A percentile compares a stretch with the other conserved stretches of the same genome.
Evolutionary conservation across 2,797 vertebrate genomes (phyloP).

Genomic region (Anas flavirostris): DNA sequence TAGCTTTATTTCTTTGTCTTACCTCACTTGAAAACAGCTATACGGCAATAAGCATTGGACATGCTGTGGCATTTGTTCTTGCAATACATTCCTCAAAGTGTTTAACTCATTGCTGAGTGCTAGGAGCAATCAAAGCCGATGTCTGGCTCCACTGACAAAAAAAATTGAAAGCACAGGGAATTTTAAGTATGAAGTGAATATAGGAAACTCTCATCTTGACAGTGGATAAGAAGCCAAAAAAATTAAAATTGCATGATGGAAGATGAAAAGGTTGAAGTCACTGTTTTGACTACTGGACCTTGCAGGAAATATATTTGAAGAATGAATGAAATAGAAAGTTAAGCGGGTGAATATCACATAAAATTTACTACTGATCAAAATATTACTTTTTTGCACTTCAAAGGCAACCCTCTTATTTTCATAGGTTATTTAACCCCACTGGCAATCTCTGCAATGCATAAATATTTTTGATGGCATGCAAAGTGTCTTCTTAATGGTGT

Average conservation of each 20-base stretch:
- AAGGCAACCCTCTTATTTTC: conserved; percentile 70
- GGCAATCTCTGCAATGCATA: conserved; percentile 71
- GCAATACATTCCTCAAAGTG: not conserved
- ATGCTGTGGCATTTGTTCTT: not conserved
- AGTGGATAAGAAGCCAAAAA: conserved; percentile 31
- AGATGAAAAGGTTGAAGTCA: conserved; percentile 65
- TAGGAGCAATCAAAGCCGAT: conserved; percentile 1
- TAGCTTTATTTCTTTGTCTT: not conserved
- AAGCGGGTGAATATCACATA: conserved; percentile 30
- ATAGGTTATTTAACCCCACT: conserved; percentile 72
- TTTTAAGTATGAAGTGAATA: conserved; percentile 33
- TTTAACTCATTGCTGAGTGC: not conserved
- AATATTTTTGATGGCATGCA: conserved; percentile 71
- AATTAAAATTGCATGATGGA: conserved; percentile 61
- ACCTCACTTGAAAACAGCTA: not conserved
- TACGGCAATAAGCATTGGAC: not conserved
- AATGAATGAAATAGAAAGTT: conserved; percentile 56
- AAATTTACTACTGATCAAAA: conserved; percentile 73
- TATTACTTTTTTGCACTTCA: conserved; percentile 66
- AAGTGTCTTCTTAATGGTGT: conserved; percentile 64
- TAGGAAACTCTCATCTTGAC: conserved; percentile 22
- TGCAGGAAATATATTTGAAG: conserved; percentile 35
- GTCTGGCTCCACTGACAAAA: not conserved
- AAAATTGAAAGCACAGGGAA: not conserved
- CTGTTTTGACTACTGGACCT: conserved; percentile 62